Conservation (phyloP, 2,113 vertebrate species). For the Stomatorhinus ivindoensis region DNA sequence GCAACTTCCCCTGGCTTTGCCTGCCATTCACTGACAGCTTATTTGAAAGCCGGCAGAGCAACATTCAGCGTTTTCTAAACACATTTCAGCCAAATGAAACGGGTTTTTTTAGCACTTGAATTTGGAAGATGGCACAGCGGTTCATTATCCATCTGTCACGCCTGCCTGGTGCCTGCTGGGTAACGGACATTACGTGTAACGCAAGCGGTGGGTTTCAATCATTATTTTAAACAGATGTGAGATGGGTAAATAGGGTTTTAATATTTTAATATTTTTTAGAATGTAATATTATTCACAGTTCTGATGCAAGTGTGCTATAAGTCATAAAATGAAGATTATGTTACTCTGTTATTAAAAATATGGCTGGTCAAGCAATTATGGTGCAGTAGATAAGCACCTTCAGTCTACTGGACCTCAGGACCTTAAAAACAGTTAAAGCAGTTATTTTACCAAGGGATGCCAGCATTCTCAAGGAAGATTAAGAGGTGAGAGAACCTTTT, state of each 20-base stretch:
- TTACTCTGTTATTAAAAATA: neutral
- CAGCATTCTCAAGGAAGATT: neutral
- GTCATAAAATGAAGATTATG: neutral
- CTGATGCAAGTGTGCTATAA: neutral
- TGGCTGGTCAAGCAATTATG: neutral
- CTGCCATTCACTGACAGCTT: neutral
- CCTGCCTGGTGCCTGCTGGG: neutral
- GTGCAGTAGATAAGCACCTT: neutral
- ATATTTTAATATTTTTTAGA: neutral
- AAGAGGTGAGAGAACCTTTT: neutral
- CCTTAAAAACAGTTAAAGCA: neutral
- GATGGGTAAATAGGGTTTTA: neutral
- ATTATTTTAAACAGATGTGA: neutral
- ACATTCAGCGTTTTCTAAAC: constrained; percentile 2
- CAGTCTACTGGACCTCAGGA: neutral
- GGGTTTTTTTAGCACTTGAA: neutral
- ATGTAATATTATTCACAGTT: neutral
- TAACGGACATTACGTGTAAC: neutral
- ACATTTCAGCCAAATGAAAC: constrained; percentile 7
- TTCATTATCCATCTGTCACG: constrained; percentile 1
- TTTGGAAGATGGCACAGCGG: neutral
- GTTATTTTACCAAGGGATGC: neutral
- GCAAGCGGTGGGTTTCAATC: neutral
- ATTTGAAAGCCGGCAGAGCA: neutral
- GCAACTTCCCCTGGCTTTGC: neutral